Evolutionary conservation across 2,888 invertebrate species (phyloP), one percentile per base, ranked within the genome.

Genomic region (Flexamia atlantica): DNA sequence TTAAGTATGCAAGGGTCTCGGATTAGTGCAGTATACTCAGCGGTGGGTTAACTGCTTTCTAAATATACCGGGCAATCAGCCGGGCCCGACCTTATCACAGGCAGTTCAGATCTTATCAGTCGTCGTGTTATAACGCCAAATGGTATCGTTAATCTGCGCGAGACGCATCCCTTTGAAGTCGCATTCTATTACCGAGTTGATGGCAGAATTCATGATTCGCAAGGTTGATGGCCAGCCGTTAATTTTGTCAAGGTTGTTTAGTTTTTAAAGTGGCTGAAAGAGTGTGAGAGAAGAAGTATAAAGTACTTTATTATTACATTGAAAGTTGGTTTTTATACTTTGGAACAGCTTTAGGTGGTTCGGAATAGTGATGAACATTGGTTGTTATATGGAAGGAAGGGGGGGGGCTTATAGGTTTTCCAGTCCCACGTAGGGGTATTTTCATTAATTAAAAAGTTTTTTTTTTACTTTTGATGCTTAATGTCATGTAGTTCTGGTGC

Each of bases 51-150:
- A 46, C 46, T 12, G 46, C 46, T 12, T 46, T 46, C 46, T 57
- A 20, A 23, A 57, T 23, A 57, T 23, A 57, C 57, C 57, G 57
- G 30, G 64, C 14, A 30, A 28, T 64, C 64, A 64, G 64, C 64
- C 14, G 64, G 12, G 5, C 3, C 14, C 30, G 30, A 30, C 64
- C 64, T 64, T 64, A 64, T 64, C 64, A 64, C 53, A 2, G 53
- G 64, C 64, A 4, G 57, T 57, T 57, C 14, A 17, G 64, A 64
- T 64, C 14, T 64, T 64, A 64, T 64, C 64, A 64, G 30, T 53
- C 14, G 53, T 53, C 53, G 23, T 53, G 53, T 64, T 30, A 30
- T 64, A 64, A 64, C 64, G 17, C 28, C 64, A 17, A 23, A 53
- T 53, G 64, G 14, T 64, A 64, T 64, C 25, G 64, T 30, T 64